A percentile compares a stretch with the other conserved stretches of the same genome.
Conservation (phyloP, 1,140 invertebrate species). For the Hyposmocoma kahamanoa region DNA sequence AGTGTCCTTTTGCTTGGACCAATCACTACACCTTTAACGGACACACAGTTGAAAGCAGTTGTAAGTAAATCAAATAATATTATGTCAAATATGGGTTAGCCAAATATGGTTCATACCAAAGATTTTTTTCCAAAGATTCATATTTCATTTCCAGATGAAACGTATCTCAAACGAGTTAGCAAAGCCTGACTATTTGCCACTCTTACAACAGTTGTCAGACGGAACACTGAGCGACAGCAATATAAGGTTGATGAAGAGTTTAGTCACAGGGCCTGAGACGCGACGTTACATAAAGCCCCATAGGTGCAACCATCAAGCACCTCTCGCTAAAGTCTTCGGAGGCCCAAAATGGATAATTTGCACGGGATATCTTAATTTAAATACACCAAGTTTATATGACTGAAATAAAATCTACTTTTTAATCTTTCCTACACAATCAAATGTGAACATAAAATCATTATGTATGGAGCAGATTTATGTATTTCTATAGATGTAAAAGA, state of each 20-base stretch:
- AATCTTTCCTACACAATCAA: too few relatives aligned
- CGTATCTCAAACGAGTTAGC: slow-evolving; percentile 51
- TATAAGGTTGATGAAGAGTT: slow-evolving; percentile 38
- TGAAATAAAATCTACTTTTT: too few relatives aligned
- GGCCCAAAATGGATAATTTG: slow-evolving; percentile 64
- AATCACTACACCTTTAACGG: slow-evolving; percentile 40
- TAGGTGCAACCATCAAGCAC: slow-evolving; percentile 58
- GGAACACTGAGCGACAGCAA: slow-evolving; percentile 35
- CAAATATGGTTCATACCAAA: too few relatives aligned
- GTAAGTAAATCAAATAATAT: too few relatives aligned
- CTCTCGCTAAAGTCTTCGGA: slow-evolving; percentile 43
- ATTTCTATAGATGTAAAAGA: too few relatives aligned
- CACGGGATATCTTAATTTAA: slow-evolving; percentile 59
- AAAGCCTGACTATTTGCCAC: slow-evolving; percentile 50
- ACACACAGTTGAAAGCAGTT: slow-evolving; percentile 44
- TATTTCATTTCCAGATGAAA: slow-evolving; percentile 43
- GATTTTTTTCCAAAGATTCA: too few relatives aligned
- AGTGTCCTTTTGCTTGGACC: slow-evolving; percentile 56
- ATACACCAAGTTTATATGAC: slow-evolving; percentile 59
- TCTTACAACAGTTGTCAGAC: slow-evolving; percentile 46
- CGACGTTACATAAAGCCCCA: slow-evolving; percentile 61
- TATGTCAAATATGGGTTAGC: too few relatives aligned
- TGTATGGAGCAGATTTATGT: too few relatives aligned
- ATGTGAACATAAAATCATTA: too few relatives aligned
- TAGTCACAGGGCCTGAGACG: slow-evolving; percentile 43